Conservation (phyloP, 1,140 invertebrate genomes). For the Meloidogyne chitwoodi region DNA sequence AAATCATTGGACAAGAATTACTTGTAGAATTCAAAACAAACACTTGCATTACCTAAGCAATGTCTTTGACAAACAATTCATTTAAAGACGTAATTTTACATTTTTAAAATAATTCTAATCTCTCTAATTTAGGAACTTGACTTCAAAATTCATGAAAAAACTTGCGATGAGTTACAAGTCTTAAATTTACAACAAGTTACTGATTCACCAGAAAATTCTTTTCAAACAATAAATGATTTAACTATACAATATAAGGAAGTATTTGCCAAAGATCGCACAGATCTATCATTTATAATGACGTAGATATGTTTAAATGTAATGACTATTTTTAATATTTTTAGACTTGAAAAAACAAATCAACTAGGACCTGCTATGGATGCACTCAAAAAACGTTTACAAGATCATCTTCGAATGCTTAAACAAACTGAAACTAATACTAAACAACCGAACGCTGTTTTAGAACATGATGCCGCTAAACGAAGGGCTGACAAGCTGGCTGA, state of each 20-base stretch:
- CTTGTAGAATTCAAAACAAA: too few species aligned
- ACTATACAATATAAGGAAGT: constrained; percentile 19
- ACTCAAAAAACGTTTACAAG: constrained; percentile 46
- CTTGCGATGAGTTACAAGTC: constrained; percentile 25
- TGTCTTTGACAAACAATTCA: background rate
- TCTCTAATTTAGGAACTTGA: background rate
- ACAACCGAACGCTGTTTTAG: constrained; percentile 37
- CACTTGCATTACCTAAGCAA: too few species aligned
- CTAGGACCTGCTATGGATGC: constrained; percentile 25
- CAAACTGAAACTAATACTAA: constrained; percentile 41
- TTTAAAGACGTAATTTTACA: background rate
- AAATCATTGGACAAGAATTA: too few species aligned
- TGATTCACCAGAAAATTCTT: constrained; percentile 20
- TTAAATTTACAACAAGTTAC: constrained; percentile 16
- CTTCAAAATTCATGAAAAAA: constrained; percentile 10
- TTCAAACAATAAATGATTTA: constrained; percentile 17
- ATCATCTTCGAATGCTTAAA: constrained; percentile 42
- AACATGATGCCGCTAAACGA: constrained; percentile 43
- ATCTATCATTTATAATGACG: constrained; percentile 25
- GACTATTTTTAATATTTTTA: constrained; percentile 8
- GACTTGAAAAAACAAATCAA: constrained; percentile 29
- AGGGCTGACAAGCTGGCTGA: constrained; percentile 43
- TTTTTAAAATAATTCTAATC: background rate
- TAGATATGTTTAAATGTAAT: constrained; percentile 15
- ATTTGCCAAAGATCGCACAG: constrained; percentile 22